Evolutionary conservation across 2,113 vertebrate genomes (phyloP), one percentile per base, ranked within the genome.

Genomic region (Sclerurus mexicanus): DNA sequence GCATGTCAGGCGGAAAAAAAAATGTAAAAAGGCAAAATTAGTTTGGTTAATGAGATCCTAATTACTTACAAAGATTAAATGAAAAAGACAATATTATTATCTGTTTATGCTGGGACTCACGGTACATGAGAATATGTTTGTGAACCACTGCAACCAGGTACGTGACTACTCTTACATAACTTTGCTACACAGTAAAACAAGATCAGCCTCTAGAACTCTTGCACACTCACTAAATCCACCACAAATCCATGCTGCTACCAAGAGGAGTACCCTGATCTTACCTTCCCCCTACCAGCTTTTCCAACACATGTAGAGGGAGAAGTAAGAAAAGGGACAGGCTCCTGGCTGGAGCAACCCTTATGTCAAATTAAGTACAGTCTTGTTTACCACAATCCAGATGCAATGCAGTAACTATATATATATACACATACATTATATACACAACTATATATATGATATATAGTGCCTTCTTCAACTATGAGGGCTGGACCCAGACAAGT

Each of bases 41-140:
- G 11, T 80, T 82, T 78, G n/a, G 19, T 52, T 44, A 67, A 14
- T n/a, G 78, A 83, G 21, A 76, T 37, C 14, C 6, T 60, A 30
- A 47, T 30, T 68, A 59, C 12, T 42, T 37, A 52, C 22, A 47
- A 33, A 52, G 12, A 18, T 27, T 31, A 84, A 63, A 59, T 30
- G 10, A 49, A 24, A n/a, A 24, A n/a, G 6, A 27, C 31, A 28
- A 9, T 52, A 47, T 12, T 68, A 40, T 25, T 72, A 90, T 44
- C 63, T 40, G 10, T 63, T 58, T 28, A 21, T 20, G 7, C 0
- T 18, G 21, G 24, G 14, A 46, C 24, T 11, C 31, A 30, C 0
- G 5, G 40, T 23, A 35, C 25, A 80, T 2, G 5, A 62, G 30
- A 11, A 52, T 27, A 50, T 35, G 25, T 27, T 80, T 63, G 23